Evolutionary conservation across 2,113 vertebrate species (phyloP), one percentile per base, ranked within the genome.

Genomic region (Fulica atra): DNA sequence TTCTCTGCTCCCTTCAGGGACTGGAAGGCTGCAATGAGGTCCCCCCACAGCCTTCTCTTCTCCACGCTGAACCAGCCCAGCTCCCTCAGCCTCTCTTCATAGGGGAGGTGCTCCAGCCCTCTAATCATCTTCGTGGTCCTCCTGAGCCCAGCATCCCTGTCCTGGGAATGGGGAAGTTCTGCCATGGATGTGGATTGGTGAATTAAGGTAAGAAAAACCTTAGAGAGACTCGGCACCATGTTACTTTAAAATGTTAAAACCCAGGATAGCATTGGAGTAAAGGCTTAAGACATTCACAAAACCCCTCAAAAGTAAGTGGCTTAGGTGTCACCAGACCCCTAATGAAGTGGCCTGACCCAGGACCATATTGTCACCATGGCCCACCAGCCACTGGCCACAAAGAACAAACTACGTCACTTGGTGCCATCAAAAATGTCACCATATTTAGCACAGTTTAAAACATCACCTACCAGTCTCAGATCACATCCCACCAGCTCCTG

Each of bases 381-480:
- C 48, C 48, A 48, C 33, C 50, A 46, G 63, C 50, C 3, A 1
- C 20, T 46, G 63, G 50, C 29, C 57, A 70, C 50, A 76, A 64
- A 63, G 50, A 76, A 64, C 33, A 56, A 11, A 50, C 63, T 15
- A 13, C 42, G 31, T 54, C 35, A n/a, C 51, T 48, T 42, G 38
- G 7, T 81, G 57, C 57, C 57, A 25, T 64, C 42, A 64, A 48
- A 81, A 77, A 60, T 9, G 10, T 69, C 40, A 26, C 65, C 42
- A 36, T 17, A 19, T 35, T 59, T 40, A 82, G 66, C 48, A 56
- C 35, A 64, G 66, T 40, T 61, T 44, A 21, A 87, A 83, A 33
- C 40, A 57, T 56, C 1, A 3, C 40, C 66, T 38, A 53, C 42
- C 3, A 0, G 16, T n/a, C 46, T 44, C 4, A 1, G 77, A n/a